A percentile compares a stretch with the other conserved stretches of the same genome.
phyloP scores from a whole-genome alignment of 2,797 vertebrate genomes.

The Adelosebastes latens region DNA sequence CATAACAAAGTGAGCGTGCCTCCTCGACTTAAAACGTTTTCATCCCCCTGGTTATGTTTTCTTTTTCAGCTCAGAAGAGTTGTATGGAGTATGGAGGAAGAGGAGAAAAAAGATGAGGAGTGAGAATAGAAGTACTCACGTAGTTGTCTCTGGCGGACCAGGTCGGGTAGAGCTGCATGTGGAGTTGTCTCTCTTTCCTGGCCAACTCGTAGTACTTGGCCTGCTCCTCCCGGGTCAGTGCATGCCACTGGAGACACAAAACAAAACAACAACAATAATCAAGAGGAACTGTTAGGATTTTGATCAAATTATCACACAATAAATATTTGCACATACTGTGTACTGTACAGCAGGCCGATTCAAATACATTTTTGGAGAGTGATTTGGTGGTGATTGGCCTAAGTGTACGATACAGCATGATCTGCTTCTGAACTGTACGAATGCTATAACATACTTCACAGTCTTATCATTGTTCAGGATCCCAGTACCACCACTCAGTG shows the following conservation, averaged over 20 bases:
- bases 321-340: too few species aligned
- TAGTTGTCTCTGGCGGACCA: conserved; percentile 99
- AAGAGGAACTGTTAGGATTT: neutral
- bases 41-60: neutral
- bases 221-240: conserved; percentile 96
- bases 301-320: too few species aligned
- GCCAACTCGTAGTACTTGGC: conserved; percentile 99
- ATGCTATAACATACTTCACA: neutral
- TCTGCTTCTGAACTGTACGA: neutral
- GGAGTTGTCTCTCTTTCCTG: conserved; percentile 97
- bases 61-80: neutral
- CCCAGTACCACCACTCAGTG: neutral
- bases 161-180: conserved; percentile 99
- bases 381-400: too few species aligned
- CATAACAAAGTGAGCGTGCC: conserved; percentile 3
- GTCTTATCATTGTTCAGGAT: neutral
- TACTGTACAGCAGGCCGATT: too few species aligned
- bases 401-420: neutral
- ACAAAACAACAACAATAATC: neutral
- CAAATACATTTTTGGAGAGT: too few species aligned
- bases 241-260: conserved; percentile 90
- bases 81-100: neutral
- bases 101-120: neutral
- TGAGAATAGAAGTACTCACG: conserved; percentile 81
- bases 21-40: neutral